Percentiles rank a stretch among this genome's conserved stretches.
Evolutionary conservation across 2,888 invertebrate species (phyloP).

Genomic region (Meiosimyza decipiens): DNA sequence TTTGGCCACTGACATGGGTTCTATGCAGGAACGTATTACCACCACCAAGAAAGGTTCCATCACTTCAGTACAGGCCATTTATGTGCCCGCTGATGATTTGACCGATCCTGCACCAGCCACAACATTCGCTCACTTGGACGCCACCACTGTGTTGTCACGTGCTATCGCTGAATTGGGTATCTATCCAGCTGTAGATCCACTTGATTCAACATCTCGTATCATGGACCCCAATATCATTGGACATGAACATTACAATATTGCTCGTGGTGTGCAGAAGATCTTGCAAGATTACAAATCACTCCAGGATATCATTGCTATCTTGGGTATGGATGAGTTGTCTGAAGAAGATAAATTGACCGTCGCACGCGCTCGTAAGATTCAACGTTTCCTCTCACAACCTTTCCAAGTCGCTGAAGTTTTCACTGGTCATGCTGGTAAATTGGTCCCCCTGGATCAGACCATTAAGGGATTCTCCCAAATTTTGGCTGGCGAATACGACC

Average conservation of each 20-base stretch:
- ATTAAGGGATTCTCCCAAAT: constrained; percentile 90
- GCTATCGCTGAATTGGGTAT: constrained; percentile 93
- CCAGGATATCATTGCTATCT: constrained; percentile 91
- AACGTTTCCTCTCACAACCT: constrained; percentile 92
- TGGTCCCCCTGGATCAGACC: constrained; percentile 86
- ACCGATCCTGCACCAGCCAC: constrained; percentile 95
- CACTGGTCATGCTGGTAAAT: constrained; percentile 90
- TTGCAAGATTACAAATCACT: constrained; percentile 83
- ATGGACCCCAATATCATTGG: constrained; percentile 94
- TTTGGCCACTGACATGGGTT: constrained; percentile 94
- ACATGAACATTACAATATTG: constrained; percentile 85
- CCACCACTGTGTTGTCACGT: constrained; percentile 91
- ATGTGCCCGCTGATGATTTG: constrained; percentile 94
- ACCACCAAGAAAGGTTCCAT: constrained; percentile 94
- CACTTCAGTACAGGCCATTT: constrained; percentile 93
- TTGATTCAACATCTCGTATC: constrained; percentile 93
- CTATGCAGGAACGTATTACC: constrained; percentile 95
- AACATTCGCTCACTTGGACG: constrained; percentile 95
- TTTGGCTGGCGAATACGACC: constrained; percentile 85
- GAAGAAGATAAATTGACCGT: constrained; percentile 95
- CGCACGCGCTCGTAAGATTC: constrained; percentile 92
- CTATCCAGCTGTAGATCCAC: constrained; percentile 93
- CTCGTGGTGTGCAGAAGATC: constrained; percentile 91
- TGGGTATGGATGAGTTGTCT: constrained; percentile 94
- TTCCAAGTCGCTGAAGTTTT: constrained; percentile 94